Conservation (phyloP, 1,140 invertebrate genomes). For the Papilio polytes region DNA sequence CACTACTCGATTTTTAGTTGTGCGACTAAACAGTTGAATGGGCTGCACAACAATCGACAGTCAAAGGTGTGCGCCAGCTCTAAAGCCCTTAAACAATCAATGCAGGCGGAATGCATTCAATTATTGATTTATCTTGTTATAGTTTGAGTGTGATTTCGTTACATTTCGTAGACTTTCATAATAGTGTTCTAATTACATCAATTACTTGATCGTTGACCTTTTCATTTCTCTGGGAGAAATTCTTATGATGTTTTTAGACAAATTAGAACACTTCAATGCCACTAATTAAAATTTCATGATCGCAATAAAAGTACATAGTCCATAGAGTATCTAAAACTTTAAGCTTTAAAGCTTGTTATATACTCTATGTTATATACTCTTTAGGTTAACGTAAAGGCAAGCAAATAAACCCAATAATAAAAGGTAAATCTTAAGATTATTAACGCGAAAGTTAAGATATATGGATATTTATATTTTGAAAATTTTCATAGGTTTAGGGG, state of each 20-base stretch:
- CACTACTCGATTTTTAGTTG: no score
- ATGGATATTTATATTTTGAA: no score
- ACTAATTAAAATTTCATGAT: neutral
- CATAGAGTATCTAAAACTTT: neutral
- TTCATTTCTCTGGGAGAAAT: slow-evolving; percentile 37
- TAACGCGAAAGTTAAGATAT: no score
- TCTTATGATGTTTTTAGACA: neutral
- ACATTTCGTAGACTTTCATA: slow-evolving; percentile 55
- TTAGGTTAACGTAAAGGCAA: no score
- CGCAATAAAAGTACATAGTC: neutral
- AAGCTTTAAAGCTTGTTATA: no score
- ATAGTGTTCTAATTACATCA: slow-evolving; percentile 64
- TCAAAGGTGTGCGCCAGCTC: no score
- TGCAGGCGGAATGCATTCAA: slow-evolving; percentile 49
- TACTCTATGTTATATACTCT: no score
- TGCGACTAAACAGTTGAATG: no score
- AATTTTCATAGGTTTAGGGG: no score
- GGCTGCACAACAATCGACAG: no score
- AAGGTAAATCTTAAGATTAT: no score
- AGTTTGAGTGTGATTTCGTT: slow-evolving; percentile 58
- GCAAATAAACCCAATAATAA: no score
- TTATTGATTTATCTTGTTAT: slow-evolving; percentile 62
- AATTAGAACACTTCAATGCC: neutral
- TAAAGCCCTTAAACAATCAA: slow-evolving; percentile 48
- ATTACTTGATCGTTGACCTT: slow-evolving; percentile 63